These are phyloP conservation scores for Carettochelys insculpta DNA, from an alignment of 2,113 vertebrate species.

Conservation along the genomic window DNA sequence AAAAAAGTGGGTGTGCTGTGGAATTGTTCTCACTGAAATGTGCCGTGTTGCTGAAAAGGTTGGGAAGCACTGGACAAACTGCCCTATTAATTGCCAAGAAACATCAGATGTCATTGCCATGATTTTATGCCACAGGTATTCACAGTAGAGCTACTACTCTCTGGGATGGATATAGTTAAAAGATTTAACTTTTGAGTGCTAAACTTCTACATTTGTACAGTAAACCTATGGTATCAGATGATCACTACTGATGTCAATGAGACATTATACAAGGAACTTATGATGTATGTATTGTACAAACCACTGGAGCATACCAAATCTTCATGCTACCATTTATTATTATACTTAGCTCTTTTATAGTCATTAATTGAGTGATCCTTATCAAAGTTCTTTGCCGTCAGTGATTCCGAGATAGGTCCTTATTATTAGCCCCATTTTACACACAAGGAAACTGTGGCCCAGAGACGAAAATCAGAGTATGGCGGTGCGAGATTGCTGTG, in stretches of 20 bases:
- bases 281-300: background rate
- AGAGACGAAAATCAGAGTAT: background rate
- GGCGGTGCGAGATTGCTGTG: background rate
- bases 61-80: too few species aligned
- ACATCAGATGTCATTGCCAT: background rate
- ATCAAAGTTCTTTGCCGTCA: background rate
- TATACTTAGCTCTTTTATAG: constrained; percentile 26
- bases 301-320: constrained; percentile 34
- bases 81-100: background rate
- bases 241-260: constrained; percentile 16
- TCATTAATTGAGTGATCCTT: background rate
- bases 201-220: accelerated
- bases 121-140: background rate
- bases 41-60: too few species aligned
- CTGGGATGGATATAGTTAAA: background rate
- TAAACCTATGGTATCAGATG: constrained; percentile 41
- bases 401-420: background rate
- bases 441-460: accelerated
- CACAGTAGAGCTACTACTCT: background rate
- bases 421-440: background rate
- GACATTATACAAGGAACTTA: background rate
- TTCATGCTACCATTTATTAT: constrained; percentile 42
- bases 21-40: too few species aligned
- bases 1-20: too few species aligned
- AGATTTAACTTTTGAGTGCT: background rate